phyloP scores from a whole-genome alignment of 2,113 vertebrate species.

The Campylomormyrus tamandua region DNA sequence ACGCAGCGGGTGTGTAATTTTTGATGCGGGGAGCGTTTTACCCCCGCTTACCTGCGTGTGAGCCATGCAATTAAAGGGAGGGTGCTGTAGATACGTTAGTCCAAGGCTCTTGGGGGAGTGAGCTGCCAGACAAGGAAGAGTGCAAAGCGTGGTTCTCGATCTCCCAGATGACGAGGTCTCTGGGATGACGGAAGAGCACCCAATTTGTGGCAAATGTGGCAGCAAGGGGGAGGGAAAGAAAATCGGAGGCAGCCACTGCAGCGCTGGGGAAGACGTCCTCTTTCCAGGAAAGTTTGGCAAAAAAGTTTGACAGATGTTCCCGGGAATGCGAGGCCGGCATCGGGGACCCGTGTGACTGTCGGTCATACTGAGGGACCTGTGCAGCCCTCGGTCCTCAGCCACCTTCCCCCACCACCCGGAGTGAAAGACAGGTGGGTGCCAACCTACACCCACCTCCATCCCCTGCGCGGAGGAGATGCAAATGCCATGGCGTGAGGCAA shows the following conservation, averaged over 20 bases:
- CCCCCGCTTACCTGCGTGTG: conserved; percentile 35
- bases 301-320: not conserved
- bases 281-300: not conserved
- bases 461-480: not conserved
- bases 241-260: not conserved
- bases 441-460: not conserved
- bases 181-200: not conserved
- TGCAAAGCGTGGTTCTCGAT: conserved; percentile 36
- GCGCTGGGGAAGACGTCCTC: not conserved
- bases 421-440: not conserved
- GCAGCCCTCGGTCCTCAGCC: not conserved
- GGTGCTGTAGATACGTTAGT: conserved; percentile 53
- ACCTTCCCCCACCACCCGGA: not conserved
- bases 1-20: conserved; percentile 61
- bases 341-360: not conserved
- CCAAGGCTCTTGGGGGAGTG: conserved; percentile 44
- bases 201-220: not conserved
- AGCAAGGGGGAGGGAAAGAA: not conserved
- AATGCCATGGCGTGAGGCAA: not conserved
- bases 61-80: conserved; percentile 63
- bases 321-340: too few relatives aligned
- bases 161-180: conserved; percentile 6
- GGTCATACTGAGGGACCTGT: not conserved
- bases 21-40: conserved; percentile 56
- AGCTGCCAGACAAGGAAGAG: conserved; percentile 50